A percentile compares a stretch with the other conserved stretches of the same genome.
These are phyloP conservation scores for Sialia sialis DNA, from an alignment of 2,113 vertebrate genomes.

Conservation along the genomic window DNA sequence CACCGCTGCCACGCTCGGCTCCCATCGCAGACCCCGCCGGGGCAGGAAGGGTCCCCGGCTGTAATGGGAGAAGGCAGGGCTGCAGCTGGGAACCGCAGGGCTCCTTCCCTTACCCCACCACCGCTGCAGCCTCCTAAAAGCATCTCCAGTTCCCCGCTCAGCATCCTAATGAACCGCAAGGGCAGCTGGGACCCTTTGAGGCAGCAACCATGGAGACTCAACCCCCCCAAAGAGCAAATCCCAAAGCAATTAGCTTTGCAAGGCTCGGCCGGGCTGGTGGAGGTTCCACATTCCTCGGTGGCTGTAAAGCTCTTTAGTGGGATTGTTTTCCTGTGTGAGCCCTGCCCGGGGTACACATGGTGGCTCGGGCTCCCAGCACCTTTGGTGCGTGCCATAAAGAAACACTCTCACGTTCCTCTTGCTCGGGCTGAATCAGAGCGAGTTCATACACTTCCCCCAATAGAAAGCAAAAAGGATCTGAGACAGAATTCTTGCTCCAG, in stretches of 20 bases:
- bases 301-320: constrained; percentile 57
- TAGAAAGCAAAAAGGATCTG: constrained; percentile 23
- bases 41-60: neutral
- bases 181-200: constrained; percentile 42
- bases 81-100: neutral
- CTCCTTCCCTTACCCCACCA: constrained; percentile 34
- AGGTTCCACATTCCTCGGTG: constrained; percentile 52
- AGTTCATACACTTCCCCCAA: neutral
- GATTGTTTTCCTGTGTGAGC: constrained; percentile 33
- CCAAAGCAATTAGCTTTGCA: constrained; percentile 52
- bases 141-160: constrained; percentile 35
- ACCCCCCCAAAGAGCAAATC: constrained; percentile 47
- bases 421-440: neutral
- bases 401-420: neutral
- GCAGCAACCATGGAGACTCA: constrained; percentile 21
- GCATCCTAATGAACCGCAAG: constrained; percentile 56
- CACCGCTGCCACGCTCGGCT: fast-evolving
- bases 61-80: neutral
- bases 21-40: fast-evolving
- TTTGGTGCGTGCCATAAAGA: neutral
- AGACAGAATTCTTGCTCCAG: constrained; percentile 37
- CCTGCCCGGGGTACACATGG: constrained; percentile 20
- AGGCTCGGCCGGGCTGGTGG: constrained; percentile 1
- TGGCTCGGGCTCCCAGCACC: constrained; percentile 9
- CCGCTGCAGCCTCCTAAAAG: constrained; percentile 30